phyloP scores from a whole-genome alignment of 2,888 invertebrate species.

The Eilema sororculum region DNA sequence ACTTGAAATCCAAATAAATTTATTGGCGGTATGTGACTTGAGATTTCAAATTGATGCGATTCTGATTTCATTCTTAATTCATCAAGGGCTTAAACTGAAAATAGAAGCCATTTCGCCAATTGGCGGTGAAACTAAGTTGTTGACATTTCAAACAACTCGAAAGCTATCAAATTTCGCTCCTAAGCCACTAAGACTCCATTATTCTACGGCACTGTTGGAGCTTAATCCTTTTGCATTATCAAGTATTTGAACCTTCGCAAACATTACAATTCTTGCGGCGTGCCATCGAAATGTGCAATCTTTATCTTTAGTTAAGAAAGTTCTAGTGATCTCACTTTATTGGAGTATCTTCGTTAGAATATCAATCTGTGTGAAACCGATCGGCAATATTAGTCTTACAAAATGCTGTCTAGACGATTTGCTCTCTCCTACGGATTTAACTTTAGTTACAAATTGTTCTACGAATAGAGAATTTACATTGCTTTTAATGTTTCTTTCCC shows the following conservation, averaged over 20 bases:
- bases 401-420: not conserved
- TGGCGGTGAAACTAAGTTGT: slow-evolving; percentile 1
- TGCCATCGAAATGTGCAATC: slow-evolving; percentile 32
- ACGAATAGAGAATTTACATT: not conserved
- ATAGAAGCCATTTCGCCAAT: slow-evolving; percentile 1
- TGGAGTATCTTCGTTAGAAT: slow-evolving; percentile 14
- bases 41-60: not conserved
- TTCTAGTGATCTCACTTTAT: slow-evolving; percentile 27
- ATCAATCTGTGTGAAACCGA: slow-evolving; percentile 15
- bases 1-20: no score
- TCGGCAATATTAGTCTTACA: not conserved
- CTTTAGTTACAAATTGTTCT: not conserved
- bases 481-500: not conserved
- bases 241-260: slow-evolving; percentile 15
- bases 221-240: slow-evolving; percentile 20
- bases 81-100: not conserved
- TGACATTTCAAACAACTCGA: slow-evolving; percentile 12
- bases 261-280: slow-evolving; percentile 37
- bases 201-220: slow-evolving; percentile 1
- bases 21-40: not conserved
- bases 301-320: slow-evolving; percentile 34
- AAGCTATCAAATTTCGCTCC: slow-evolving; percentile 3
- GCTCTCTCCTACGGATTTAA: not conserved
- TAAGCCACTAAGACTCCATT: slow-evolving; percentile 12
- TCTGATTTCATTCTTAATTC: not conserved